Evolutionary conservation across 2,888 invertebrate genomes (phyloP).

Genomic region (Melinaea marsaeus): DNA sequence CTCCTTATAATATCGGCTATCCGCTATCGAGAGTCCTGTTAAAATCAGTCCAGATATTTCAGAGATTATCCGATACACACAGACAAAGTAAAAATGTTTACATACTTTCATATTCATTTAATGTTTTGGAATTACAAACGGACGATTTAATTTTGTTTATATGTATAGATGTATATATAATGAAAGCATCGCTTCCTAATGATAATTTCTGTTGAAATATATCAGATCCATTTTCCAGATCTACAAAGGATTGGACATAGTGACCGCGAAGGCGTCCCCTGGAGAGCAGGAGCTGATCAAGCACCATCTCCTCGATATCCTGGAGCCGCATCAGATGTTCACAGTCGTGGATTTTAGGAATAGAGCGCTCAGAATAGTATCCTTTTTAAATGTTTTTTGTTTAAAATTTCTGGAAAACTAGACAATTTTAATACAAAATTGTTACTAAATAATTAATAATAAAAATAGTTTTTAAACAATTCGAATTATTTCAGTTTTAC

Average conservation of each 20-base stretch:
- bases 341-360: slow-evolving; percentile 92
- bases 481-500: too few relatives aligned
- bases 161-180: background rate
- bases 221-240: slow-evolving; percentile 79
- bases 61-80: background rate
- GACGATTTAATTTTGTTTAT: background rate
- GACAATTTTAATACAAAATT: too few relatives aligned
- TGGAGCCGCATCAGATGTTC: slow-evolving; percentile 84
- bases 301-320: background rate
- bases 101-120: background rate
- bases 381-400: slow-evolving; percentile 66
- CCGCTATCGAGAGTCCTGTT: too few relatives aligned
- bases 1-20: too few relatives aligned
- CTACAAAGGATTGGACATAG: slow-evolving; percentile 94
- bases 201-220: background rate
- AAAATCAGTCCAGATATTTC: background rate
- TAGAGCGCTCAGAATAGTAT: slow-evolving; percentile 89
- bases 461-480: too few relatives aligned
- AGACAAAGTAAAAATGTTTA: background rate
- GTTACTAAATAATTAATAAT: too few relatives aligned
- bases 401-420: too few relatives aligned
- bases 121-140: background rate
- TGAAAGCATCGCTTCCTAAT: background rate
- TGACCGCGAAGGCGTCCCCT: slow-evolving; percentile 93
- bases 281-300: slow-evolving; percentile 83